phyloP scores from a whole-genome alignment of 2,888 invertebrate species.

The Petrolisthes manimaculis region DNA sequence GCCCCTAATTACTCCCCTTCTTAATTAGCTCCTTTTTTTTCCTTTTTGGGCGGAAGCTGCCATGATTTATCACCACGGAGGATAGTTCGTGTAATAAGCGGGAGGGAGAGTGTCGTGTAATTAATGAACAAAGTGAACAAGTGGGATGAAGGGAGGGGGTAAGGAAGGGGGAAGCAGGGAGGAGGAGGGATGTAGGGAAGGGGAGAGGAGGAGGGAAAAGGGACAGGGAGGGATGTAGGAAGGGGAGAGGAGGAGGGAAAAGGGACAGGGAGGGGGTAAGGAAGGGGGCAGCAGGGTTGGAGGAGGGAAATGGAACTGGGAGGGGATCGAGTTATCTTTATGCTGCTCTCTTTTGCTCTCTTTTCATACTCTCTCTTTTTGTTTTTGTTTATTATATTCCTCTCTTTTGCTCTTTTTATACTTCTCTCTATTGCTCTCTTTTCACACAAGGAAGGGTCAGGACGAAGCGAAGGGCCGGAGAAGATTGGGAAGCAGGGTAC shows the following conservation, averaged over 20 bases:
- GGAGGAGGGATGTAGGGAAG: too few species aligned
- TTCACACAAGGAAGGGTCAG: neutral
- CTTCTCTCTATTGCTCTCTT: neutral
- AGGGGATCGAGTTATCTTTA: too few species aligned
- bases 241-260: too few species aligned
- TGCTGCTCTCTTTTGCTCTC: too few species aligned
- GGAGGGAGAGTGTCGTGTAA: constrained; percentile 8
- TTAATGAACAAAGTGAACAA: constrained; percentile 16
- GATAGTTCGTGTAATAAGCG: constrained; percentile 2
- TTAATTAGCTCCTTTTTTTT: neutral
- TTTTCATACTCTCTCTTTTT: neutral
- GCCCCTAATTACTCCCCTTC: constrained; percentile 12
- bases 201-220: too few species aligned
- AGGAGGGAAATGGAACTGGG: too few species aligned
- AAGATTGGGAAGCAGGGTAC: too few species aligned
- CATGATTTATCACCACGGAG: neutral
- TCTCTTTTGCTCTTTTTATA: neutral
- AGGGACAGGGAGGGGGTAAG: too few species aligned
- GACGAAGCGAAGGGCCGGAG: neutral
- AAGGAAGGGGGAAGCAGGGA: too few species aligned
- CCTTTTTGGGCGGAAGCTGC: constrained; percentile 1
- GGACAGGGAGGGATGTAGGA: too few species aligned
- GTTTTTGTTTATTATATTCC: neutral
- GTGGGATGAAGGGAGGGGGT: neutral
- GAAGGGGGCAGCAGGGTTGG: too few species aligned